Evolutionary conservation across 2,888 invertebrate species (phyloP), one percentile per base, ranked within the genome.

Genomic region (Drosophila sordidula): DNA sequence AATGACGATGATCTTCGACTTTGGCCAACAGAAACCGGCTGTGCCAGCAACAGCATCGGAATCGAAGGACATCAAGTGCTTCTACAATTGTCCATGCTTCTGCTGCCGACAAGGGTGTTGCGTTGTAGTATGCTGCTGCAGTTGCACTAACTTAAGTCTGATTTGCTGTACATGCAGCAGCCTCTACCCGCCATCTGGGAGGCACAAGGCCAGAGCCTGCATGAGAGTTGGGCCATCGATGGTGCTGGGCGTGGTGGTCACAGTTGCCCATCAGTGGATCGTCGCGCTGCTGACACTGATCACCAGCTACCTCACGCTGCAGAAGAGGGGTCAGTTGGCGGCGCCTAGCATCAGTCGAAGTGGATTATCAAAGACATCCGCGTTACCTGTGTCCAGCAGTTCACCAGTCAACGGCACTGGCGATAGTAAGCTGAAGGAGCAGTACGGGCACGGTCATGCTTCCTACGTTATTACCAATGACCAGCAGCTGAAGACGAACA

Each of bases 91-190:
- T 11, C 58, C 82, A 8, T 85, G 84, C 54, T 62, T 77, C 8
- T 85, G 84, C 34, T 85, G 84, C 45, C 80, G 82, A 4, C 87
- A 89, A 32, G 84, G 84, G 54, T 85, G 84, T 47, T 85, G 84
- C 9, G 69, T 87, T n/a, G 61, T 74, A 3, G 54, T 67, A 9
- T 66, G 85, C 32, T 73, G 81, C 34, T 87, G 81, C 51, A 74
- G 67, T 36, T 66, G 61, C 52, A 57, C n/a, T 42, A 49, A n/a
- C 16, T 9, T 63, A 6, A 69, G 41, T 32, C 18, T 52, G 8
- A 52, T 52, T 34, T 61, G 59, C 12, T 62, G 47, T 58, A 42
- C 36, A 12, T 47, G 51, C n/a, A 52, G 16, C 41, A 56, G 41
- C 14, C 34, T 62, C n/a, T 47, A 44, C 12, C 59, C 67, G 9